Conservation (phyloP, 2,113 vertebrate species). For the Hucho hucho region DNA sequence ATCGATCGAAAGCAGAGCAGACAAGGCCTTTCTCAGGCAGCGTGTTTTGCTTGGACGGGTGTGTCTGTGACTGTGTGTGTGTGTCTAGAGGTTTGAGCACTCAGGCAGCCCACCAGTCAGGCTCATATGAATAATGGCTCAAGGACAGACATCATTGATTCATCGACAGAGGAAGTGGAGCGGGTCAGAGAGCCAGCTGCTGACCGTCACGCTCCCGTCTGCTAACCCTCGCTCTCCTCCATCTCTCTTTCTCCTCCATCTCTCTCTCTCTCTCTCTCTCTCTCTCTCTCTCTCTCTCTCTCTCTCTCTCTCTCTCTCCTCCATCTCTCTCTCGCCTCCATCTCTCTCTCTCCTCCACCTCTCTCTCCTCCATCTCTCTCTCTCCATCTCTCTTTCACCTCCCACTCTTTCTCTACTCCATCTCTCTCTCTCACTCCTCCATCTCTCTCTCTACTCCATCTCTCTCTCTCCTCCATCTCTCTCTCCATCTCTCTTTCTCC, state of each 20-base stretch:
- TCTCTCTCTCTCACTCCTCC: not conserved
- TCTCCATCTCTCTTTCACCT: no score
- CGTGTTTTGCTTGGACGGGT: not conserved
- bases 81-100: conserved; percentile 12
- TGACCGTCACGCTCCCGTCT: conserved; percentile 54
- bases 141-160: conserved; percentile 69
- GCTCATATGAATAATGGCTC: conserved; percentile 63
- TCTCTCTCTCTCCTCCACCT: not conserved
- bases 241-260: not conserved
- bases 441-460: not conserved
- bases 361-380: conserved; percentile 8
- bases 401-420: not conserved
- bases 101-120: conserved; percentile 23
- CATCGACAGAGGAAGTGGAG: conserved; percentile 54
- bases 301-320: no score
- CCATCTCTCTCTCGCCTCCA: not conserved
- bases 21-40: conserved; percentile 27
- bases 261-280: no score
- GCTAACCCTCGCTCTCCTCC: conserved; percentile 12
- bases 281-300: not conserved
- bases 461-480: not conserved
- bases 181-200: conserved; percentile 57
- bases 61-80: conserved; percentile 28
- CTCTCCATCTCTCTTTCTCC: no score
- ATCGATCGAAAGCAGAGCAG: conserved; percentile 42